Evolutionary conservation across 2,888 invertebrate species (phyloP), one percentile per base, ranked within the genome.

Genomic region (Hymenopus coronatus): DNA sequence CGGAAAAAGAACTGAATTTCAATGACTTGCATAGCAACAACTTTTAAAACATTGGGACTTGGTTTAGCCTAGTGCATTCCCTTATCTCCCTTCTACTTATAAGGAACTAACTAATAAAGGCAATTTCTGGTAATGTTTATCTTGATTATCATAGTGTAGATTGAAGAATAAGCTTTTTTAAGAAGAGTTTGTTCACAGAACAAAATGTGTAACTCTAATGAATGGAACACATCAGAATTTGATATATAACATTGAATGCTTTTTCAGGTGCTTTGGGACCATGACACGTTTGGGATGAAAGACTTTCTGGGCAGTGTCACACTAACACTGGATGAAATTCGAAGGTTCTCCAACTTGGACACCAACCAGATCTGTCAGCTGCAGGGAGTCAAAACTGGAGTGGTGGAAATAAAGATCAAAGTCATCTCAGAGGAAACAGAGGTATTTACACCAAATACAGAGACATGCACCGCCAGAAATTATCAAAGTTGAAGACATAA

Each of bases 231-330:
- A 28, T 12, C 27, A 83, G 28, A 83, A 28, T n/a, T 28, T 83
- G 83, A 83, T 15, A n/a, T 28, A 20, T 30, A 33, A 84, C 2
- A 84, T 25, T 30, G 30, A 40, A 40, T 12, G 40, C 46, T 8
- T 2, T 85, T 86, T 46, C 91, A 94, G 94, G 92, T 93, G 88
- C 91, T 94, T 89, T 94, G 94, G 94, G 94, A 94, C 92, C 94
- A 94, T 90, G 94, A 94, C 92, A 93, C 93, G 91, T 93, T 94
- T 89, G 93, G 94, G 83, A 93, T 93, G 91, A 94, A 94, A 91
- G 94, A 94, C 91, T 94, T 94, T 91, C 93, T 94, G 88, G 94
- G 94, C 3, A 94, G 93, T 91, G 92, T 94, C 88, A 92, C 93
- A 82, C 92, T 94, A 90, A 93, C 93, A 86, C 91, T 94, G 88